A percentile compares a stretch with the other conserved stretches of the same genome.
phyloP scores from a whole-genome alignment of 2,888 invertebrate genomes.

The Helleia helle region DNA sequence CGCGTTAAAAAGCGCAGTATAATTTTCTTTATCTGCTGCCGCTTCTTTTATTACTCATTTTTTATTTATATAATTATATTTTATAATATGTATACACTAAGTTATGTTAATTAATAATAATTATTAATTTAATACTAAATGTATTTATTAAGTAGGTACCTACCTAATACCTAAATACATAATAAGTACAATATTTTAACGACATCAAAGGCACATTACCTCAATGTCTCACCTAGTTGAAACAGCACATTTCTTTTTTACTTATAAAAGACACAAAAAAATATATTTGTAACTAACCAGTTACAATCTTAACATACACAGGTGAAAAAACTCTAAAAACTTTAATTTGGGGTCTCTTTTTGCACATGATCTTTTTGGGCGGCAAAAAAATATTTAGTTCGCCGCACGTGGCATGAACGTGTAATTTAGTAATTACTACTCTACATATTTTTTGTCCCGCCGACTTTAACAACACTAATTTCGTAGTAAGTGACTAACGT shows the following conservation, averaged over 20 bases:
- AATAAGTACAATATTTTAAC: too few relatives aligned
- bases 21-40: too few relatives aligned
- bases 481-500: too few relatives aligned
- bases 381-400: slow-evolving; percentile 19
- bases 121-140: too few relatives aligned
- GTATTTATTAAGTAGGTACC: too few relatives aligned
- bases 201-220: too few relatives aligned
- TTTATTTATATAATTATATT: too few relatives aligned
- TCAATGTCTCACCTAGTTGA: not conserved
- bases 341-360: not conserved
- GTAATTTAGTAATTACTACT: slow-evolving; percentile 49
- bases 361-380: slow-evolving; percentile 10
- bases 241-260: not conserved
- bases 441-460: slow-evolving; percentile 34
- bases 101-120: too few relatives aligned
- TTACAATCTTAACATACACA: not conserved
- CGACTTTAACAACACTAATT: slow-evolving; percentile 29
- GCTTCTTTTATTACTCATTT: too few relatives aligned
- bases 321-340: not conserved
- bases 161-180: too few relatives aligned
- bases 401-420: slow-evolving; percentile 32
- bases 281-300: not conserved
- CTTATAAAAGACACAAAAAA: slow-evolving; percentile 1
- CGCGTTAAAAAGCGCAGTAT: too few relatives aligned
- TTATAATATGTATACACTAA: too few relatives aligned